Base-by-base conservation (phyloP, 2,113 vertebrate species). In the Ranitomeya variabilis region DNA sequence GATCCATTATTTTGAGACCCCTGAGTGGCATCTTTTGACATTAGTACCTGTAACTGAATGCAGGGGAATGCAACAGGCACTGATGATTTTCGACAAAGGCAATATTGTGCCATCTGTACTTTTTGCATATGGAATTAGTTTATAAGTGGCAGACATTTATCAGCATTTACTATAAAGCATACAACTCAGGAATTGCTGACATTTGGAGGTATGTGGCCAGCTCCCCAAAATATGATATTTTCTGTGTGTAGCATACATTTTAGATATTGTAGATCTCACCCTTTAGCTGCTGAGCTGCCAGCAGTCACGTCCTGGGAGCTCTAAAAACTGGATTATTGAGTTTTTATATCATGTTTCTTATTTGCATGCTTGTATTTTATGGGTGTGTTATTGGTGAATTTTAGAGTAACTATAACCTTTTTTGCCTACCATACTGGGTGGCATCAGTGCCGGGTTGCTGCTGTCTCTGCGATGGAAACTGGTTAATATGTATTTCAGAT, bases 291-390 rank as follows among this genome's bases (percentile, higher is more conserved):
- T 55, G 6, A 4, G 66, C 52, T 73, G 71, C 55, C 18, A 45
- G 71, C 69, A 59, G 14, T 23, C 16, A 59, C 45, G 55, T 45
- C 71, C 85, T 60, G 54, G 26, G 71, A 86, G n/a, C n/a, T 74
- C 73, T 51, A 51, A 45, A 71, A 69, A 69, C 81, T 83, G 81
- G 62, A 83, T 83, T 80, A 16, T 26, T 57, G 26, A 54, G 54
- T 80, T 79, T 66, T 64, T 86, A 86, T 77, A 86, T 78, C n/a
- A 54, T 78, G 74, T 78, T 78, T 79, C 18, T 77, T 86, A 52
- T 73, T 37, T 37, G 31, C 71, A 73, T 18, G 71, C 64, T 83
- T 52, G 57, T 37, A n/a, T 77, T 76, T 55, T 86, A 16, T 78
- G 74, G 85, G 54, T 86, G 59, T 78, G 8, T 31, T 45, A 18